These are phyloP conservation scores for Marisa cornuarietis DNA, from an alignment of 1,140 invertebrate species.

Conservation along the genomic window DNA sequence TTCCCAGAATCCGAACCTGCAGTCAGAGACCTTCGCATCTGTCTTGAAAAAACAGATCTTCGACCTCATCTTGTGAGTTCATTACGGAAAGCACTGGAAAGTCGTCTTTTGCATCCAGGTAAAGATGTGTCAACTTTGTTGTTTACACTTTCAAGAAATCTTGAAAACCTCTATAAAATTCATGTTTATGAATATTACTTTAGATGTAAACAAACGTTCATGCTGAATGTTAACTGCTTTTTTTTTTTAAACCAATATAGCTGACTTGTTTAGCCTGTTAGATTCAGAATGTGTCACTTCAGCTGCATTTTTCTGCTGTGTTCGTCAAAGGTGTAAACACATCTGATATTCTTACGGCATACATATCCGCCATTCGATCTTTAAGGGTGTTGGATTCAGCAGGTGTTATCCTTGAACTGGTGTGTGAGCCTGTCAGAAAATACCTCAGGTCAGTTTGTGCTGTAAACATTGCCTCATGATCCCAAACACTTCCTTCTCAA, in stretches of 20 bases:
- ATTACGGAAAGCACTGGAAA: slow-evolving; percentile 76
- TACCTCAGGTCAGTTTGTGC: slow-evolving; percentile 65
- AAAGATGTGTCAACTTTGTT: not conserved
- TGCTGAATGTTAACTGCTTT: no score
- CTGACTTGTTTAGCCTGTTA: not conserved
- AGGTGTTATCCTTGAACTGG: slow-evolving; percentile 92
- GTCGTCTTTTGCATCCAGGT: slow-evolving; percentile 65
- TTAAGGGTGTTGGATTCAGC: slow-evolving; percentile 90
- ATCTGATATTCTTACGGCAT: slow-evolving; percentile 95
- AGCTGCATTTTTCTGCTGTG: not conserved
- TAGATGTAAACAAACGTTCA: no score
- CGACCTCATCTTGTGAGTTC: slow-evolving; percentile 79
- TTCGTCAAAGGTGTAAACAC: slow-evolving; percentile 85
- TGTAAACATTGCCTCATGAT: no score
- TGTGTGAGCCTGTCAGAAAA: slow-evolving; percentile 89
- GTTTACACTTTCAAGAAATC: not conserved
- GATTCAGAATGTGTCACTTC: not conserved
- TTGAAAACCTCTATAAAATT: not conserved
- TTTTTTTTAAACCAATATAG: no score
- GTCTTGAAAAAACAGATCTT: slow-evolving; percentile 85
- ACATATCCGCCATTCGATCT: slow-evolving; percentile 93
- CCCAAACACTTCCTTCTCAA: no score
- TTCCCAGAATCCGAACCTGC: slow-evolving; percentile 95
- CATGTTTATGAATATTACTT: not conserved
- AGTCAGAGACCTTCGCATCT: slow-evolving; percentile 87